Evolutionary conservation across 2,113 vertebrate genomes (phyloP).

Genomic region (Microcebus lehilahytsara): DNA sequence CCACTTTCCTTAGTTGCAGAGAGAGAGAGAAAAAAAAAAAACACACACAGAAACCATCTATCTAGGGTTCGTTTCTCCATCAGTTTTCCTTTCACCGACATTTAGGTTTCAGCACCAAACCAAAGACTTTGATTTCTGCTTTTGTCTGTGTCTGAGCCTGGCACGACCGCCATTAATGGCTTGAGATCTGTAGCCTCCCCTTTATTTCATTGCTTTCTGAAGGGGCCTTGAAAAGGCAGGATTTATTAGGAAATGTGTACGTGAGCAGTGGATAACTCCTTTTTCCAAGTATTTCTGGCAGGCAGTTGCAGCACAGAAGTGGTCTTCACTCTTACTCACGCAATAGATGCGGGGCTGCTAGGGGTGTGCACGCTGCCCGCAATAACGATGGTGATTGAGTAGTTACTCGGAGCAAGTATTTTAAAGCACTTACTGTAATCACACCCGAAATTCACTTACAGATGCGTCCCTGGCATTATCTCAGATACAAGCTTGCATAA

Average conservation of each 20-base stretch:
- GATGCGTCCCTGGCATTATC: background rate
- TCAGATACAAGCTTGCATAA: background rate
- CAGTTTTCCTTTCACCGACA: background rate
- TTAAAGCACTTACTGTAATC: background rate
- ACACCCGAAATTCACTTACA: background rate
- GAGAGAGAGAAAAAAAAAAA: too few species aligned
- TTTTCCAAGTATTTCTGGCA: background rate
- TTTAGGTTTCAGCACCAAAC: background rate
- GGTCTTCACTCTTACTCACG: background rate
- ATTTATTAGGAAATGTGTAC: background rate
- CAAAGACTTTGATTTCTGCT: background rate
- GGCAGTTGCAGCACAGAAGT: fast-evolving
- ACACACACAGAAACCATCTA: fast-evolving
- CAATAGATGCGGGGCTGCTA: background rate
- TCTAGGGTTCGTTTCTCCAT: too few species aligned
- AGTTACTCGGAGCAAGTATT: background rate
- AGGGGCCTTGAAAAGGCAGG: background rate
- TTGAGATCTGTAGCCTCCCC: background rate
- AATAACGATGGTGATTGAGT: fast-evolving
- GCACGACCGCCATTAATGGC: background rate
- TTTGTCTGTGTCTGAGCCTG: background rate
- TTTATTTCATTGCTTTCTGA: background rate
- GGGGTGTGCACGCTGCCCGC: background rate
- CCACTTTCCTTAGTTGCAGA: background rate
- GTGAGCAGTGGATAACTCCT: background rate